Conservation (phyloP, 2,113 vertebrate genomes). For the Bothrops jararaca region DNA sequence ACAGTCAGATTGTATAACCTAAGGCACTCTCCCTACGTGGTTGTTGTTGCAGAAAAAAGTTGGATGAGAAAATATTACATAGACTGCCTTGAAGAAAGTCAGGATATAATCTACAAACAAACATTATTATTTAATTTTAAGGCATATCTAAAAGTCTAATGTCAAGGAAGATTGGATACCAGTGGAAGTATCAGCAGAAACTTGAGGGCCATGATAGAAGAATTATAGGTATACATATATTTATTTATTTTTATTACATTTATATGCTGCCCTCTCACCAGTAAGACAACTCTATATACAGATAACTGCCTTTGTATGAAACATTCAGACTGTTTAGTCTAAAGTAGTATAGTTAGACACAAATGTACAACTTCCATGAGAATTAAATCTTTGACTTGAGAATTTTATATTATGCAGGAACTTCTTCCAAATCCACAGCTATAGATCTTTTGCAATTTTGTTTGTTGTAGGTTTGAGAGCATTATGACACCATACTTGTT, state of each 20-base stretch:
- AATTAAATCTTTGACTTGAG: neutral
- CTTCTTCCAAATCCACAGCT: neutral
- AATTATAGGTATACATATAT: neutral
- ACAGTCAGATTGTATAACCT: neutral
- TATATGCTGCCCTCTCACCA: neutral
- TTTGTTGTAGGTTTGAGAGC: neutral
- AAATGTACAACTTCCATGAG: neutral
- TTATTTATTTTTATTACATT: neutral
- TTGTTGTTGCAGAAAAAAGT: neutral
- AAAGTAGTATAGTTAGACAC: neutral
- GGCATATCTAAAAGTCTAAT: neutral
- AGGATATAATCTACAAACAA: neutral
- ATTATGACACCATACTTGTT: neutral
- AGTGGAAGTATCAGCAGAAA: neutral
- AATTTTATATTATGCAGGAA: neutral
- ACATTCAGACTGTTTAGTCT: neutral
- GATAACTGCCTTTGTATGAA: neutral
- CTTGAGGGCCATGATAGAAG: neutral
- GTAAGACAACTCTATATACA: neutral
- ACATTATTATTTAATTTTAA: neutral
- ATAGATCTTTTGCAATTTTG: neutral
- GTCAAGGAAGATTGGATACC: neutral
- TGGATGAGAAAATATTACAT: neutral
- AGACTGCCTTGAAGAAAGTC: neutral
- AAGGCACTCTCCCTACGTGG: neutral